Evolutionary conservation across 2,888 invertebrate genomes (phyloP).

Genomic region (Ophion slaviceki): DNA sequence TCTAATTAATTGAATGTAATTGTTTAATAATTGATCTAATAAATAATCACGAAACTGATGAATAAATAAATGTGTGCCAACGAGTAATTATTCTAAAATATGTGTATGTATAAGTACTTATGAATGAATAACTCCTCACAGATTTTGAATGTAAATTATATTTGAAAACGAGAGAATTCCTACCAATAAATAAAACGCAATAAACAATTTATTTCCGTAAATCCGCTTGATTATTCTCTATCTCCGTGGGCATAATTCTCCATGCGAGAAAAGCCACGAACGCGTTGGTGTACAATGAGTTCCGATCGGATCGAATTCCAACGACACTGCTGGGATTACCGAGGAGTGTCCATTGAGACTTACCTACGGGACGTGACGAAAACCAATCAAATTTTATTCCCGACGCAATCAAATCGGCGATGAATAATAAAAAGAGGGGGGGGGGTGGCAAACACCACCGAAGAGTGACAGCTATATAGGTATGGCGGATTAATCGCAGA

Average conservation of each 20-base stretch:
- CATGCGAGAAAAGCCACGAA: neutral
- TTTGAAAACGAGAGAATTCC: neutral
- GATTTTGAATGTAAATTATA: neutral
- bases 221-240: neutral
- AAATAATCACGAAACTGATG: neutral
- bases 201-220: neutral
- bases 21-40: too few relatives aligned
- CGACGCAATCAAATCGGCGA: conserved; percentile 79
- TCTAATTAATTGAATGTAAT: too few relatives aligned
- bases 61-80: neutral
- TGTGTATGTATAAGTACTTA: neutral
- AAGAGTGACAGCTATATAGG: neutral
- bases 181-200: neutral
- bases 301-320: conserved; percentile 27
- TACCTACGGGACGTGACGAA: conserved; percentile 68
- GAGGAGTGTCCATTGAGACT: conserved; percentile 72
- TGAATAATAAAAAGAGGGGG: conserved; percentile 63
- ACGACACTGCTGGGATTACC: conserved; percentile 75
- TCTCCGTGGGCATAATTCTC: neutral
- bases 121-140: neutral
- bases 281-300: neutral
- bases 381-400: conserved; percentile 82
- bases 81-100: neutral
- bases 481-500: neutral
- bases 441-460: neutral